phyloP scores from a whole-genome alignment of 2,888 invertebrate genomes.

The Cataglyphis cursor region DNA sequence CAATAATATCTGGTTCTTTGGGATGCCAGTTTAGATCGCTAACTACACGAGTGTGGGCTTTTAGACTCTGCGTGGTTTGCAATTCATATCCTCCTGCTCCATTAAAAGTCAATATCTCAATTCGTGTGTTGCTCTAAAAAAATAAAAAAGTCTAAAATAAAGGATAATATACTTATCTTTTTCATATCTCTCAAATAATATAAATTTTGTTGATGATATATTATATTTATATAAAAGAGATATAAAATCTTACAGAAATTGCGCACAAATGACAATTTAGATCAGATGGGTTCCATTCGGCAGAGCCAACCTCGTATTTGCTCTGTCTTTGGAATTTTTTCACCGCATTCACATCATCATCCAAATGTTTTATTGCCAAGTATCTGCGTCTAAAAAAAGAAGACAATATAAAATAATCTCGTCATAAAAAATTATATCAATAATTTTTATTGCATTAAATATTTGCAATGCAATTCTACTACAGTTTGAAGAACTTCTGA shows the following conservation, averaged over 20 bases:
- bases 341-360: slow-evolving; percentile 90
- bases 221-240: slow-evolving; percentile 10
- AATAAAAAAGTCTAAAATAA: slow-evolving; percentile 5
- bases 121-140: slow-evolving; percentile 93
- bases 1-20: slow-evolving; percentile 91
- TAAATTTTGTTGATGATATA: background rate
- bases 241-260: slow-evolving; percentile 91
- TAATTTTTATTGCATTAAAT: background rate
- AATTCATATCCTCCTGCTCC: slow-evolving; percentile 89
- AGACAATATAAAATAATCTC: slow-evolving; percentile 20
- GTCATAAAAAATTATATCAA: background rate
- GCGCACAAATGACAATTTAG: slow-evolving; percentile 94
- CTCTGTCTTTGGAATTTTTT: slow-evolving; percentile 95
- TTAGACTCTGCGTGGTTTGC: slow-evolving; percentile 91
- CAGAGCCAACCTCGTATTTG: slow-evolving; percentile 97
- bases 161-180: background rate
- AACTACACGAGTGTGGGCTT: slow-evolving; percentile 94
- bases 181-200: background rate
- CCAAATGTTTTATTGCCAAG: slow-evolving; percentile 93
- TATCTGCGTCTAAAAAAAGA: slow-evolving; percentile 89
- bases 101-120: slow-evolving; percentile 95
- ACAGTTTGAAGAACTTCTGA: background rate
- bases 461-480: background rate
- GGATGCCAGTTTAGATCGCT: slow-evolving; percentile 97
- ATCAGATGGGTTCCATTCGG: slow-evolving; percentile 96